Evolutionary conservation across 2,888 invertebrate genomes (phyloP).

Genomic region (Hemaris fuciformis): DNA sequence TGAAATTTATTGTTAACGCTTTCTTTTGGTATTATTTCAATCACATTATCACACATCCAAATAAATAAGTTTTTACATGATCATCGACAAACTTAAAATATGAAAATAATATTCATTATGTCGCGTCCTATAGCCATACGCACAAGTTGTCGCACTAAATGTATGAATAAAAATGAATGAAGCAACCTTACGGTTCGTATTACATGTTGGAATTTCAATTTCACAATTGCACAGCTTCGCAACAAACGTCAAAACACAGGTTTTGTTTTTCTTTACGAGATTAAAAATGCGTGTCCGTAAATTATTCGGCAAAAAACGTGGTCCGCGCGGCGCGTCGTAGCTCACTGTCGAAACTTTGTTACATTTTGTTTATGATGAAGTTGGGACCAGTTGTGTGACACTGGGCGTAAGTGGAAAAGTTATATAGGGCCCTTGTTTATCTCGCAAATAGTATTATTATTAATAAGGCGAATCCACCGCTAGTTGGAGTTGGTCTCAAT

Average conservation of each 20-base stretch:
- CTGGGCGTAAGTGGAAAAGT: conserved; percentile 54
- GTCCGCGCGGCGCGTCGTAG: conserved; percentile 30
- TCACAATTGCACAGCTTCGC: neutral
- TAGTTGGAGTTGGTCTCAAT: conserved; percentile 1
- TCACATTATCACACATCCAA: no score
- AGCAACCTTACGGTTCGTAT: neutral
- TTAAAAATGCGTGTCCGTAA: conserved; percentile 38
- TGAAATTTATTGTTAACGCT: no score
- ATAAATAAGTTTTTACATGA: no score
- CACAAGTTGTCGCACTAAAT: no score
- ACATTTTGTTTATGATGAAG: conserved; percentile 58
- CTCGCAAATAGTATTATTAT: conserved; percentile 32
- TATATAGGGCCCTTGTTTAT: conserved; percentile 44
- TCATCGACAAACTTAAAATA: no score
- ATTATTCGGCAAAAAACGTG: conserved; percentile 40
- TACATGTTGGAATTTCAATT: neutral
- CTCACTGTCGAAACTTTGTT: conserved; percentile 49
- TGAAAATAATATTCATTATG: no score
- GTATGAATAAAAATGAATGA: neutral
- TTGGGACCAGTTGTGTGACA: conserved; percentile 47
- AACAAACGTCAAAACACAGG: neutral
- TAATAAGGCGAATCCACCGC: conserved; percentile 4
- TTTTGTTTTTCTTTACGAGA: conserved; percentile 28
- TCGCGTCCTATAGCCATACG: no score
- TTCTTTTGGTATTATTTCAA: no score